Evolutionary conservation across 2,797 vertebrate species (phyloP), one percentile per base, ranked within the genome.

Genomic region (Threskiornis aethiopicus): DNA sequence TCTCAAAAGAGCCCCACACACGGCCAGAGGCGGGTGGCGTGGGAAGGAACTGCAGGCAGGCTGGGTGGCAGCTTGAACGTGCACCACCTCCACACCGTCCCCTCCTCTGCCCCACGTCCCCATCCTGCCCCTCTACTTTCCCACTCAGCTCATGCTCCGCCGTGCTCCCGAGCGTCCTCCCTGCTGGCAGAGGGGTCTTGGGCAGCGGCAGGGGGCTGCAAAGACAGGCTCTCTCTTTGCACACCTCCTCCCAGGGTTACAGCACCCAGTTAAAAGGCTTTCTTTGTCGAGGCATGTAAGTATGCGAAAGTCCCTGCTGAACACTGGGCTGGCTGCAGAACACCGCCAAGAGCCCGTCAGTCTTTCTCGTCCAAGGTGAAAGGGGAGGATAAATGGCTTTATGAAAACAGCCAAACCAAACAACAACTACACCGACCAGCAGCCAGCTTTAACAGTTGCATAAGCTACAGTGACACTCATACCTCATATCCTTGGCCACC

Each of bases 341-440:
- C 62, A 55, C 33, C 0, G 1, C 58, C 42, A 89, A 66, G 59
- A 82, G 35, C 66, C 75, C 1, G 2, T 39, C 78, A 80, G 65
- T 44, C 64, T 51, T 65, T 13, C 39, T 70, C 19, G 66, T 92
- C 77, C 77, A 88, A 93, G 84, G 95, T 93, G 89, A 96, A 96
- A 93, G 49, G 35, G 58, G 93, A 96, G 79, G 82, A 93, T 72
- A 94, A 95, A 90, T 3, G 24, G n/a, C 35, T 91, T 87, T 78
- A 84, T 37, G 33, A 70, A 69, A 84, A 83, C 78, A 93, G 84
- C 69, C 90, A 93, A 87, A 84, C 87, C 88, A 94, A 96, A 94
- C 75, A 91, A 75, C 59, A 87, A 44, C 81, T 58, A 39, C 17
- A 24, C 61, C 0, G 2, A 65, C 49, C 1, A 6, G 52, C 69